Evolutionary conservation across 2,113 vertebrate species (phyloP).

Genomic region (Leuciscus idus): DNA sequence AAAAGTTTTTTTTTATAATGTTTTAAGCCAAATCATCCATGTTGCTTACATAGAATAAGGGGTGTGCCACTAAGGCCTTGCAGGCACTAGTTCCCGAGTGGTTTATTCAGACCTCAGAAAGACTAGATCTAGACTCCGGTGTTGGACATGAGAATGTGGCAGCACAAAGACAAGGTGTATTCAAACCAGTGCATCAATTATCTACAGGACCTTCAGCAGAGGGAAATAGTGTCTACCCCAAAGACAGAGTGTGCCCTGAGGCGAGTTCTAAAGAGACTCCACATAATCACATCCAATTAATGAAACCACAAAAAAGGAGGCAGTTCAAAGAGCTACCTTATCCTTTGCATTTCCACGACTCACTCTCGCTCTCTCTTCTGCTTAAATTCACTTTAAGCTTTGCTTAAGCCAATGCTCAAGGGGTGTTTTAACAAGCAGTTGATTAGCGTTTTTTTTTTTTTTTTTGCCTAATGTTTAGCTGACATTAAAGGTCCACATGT

Average conservation of each 20-base stretch:
- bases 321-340: conserved; percentile 16
- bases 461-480: conserved; percentile 60
- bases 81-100: background rate
- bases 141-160: background rate
- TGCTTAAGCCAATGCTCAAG: conserved; percentile 60
- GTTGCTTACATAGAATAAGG: background rate
- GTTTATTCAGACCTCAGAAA: conserved; percentile 16
- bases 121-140: background rate
- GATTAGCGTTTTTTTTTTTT: conserved; percentile 58
- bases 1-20: too few relatives aligned
- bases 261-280: conserved; percentile 25
- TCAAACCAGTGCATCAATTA: background rate
- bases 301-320: conserved; percentile 8
- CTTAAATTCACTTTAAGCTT: conserved; percentile 58
- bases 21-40: background rate
- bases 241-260: conserved; percentile 17
- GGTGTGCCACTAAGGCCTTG: background rate
- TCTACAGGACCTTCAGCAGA: background rate
- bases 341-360: conserved; percentile 15
- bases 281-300: conserved; percentile 44
- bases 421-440: conserved; percentile 61
- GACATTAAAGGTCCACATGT: conserved; percentile 56
- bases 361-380: conserved; percentile 26
- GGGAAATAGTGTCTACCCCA: background rate
- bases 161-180: background rate